phyloP scores from a whole-genome alignment of 2,888 invertebrate genomes.

The Lepetodrilus schrolli region DNA sequence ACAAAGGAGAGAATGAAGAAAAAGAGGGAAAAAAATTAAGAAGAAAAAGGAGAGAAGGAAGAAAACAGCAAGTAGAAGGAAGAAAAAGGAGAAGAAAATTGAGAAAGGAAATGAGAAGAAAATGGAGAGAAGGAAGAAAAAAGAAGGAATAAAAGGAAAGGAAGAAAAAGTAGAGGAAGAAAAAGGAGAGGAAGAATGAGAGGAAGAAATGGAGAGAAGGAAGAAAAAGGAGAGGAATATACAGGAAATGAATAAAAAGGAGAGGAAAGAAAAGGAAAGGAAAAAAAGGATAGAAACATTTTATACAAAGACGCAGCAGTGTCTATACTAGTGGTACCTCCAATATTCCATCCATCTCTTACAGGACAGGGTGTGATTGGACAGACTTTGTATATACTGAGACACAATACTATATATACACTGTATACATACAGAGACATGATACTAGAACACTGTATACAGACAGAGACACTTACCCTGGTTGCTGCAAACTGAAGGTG shows the following conservation, averaged over 20 bases:
- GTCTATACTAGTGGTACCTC: too few relatives aligned
- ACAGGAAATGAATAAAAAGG: not conserved
- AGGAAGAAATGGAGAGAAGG: not conserved
- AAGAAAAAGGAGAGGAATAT: slow-evolving; percentile 13
- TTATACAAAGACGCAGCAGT: too few relatives aligned
- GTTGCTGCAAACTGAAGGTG: slow-evolving; percentile 60
- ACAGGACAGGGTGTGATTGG: not conserved
- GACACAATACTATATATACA: not conserved
- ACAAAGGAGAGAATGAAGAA: not conserved
- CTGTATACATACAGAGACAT: not conserved
- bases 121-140: not conserved
- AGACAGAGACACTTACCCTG: slow-evolving; percentile 36
- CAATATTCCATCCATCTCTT: not conserved
- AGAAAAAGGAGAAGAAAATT: not conserved
- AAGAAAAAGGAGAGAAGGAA: not conserved
- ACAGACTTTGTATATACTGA: not conserved
- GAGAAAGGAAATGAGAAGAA: not conserved
- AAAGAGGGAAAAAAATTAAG: not conserved
- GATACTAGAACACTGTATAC: too few relatives aligned
- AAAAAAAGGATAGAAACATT: too few relatives aligned
- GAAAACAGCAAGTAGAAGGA: not conserved
- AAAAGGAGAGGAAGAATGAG: not conserved
- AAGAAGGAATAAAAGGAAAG: not conserved
- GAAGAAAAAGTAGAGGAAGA: not conserved
- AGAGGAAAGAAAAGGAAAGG: slow-evolving; percentile 8